These are phyloP conservation scores for Sycophila texana DNA, from an alignment of 2,888 invertebrate genomes.

Conservation along the genomic window DNA sequence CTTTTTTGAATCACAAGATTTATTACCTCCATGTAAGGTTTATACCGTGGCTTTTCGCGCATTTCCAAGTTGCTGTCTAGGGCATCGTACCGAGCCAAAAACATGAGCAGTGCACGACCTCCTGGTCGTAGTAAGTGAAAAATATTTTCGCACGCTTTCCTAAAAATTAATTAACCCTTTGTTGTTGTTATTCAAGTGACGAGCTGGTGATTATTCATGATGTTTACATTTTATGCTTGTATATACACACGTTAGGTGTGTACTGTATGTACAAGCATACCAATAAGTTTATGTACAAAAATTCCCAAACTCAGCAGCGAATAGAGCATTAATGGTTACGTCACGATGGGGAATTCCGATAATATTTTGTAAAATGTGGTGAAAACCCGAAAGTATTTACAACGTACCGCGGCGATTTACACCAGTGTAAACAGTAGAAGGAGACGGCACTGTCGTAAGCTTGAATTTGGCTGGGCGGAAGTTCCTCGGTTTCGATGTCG, in stretches of 20 bases:
- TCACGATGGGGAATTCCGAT: too few relatives aligned
- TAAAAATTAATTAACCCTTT: conserved; percentile 70
- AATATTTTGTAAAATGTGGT: too few relatives aligned
- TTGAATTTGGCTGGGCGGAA: conserved; percentile 76
- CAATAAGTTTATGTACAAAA: too few relatives aligned
- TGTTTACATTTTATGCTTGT: background rate
- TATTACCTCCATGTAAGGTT: conserved; percentile 79
- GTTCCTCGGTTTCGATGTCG: conserved; percentile 78
- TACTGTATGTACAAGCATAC: too few relatives aligned
- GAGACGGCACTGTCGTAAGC: conserved; percentile 84
- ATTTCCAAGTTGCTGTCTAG: conserved; percentile 83
- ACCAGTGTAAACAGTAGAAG: conserved; percentile 89
- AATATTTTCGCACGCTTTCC: conserved; percentile 81
- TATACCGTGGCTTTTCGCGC: conserved; percentile 79
- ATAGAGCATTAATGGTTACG: too few relatives aligned
- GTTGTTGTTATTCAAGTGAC: background rate
- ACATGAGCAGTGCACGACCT: conserved; percentile 83
- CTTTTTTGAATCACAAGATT: background rate
- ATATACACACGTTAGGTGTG: background rate
- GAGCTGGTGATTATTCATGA: background rate
- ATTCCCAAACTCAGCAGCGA: too few relatives aligned
- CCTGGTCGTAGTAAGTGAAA: conserved; percentile 81
- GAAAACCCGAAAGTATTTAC: background rate
- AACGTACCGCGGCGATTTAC: conserved; percentile 81
- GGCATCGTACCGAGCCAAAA: conserved; percentile 83